phyloP scores from a whole-genome alignment of 2,888 invertebrate genomes.

The Punctoribates punctum region DNA sequence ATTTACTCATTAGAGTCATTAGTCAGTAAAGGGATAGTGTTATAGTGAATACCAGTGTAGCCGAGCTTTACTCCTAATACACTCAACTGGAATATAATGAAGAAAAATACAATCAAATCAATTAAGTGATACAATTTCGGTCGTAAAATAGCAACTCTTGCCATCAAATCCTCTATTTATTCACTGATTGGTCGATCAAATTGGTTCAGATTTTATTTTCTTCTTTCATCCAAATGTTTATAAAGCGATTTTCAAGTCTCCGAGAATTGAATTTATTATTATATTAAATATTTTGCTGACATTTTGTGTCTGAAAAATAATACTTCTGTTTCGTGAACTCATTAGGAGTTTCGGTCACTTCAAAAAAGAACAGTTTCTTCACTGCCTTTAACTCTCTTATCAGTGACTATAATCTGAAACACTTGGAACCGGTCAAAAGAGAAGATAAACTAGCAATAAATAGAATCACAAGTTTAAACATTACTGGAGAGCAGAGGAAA shows the following conservation, averaged over 20 bases:
- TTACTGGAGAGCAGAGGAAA: not conserved
- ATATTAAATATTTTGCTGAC: not conserved
- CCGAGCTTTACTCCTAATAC: too few species aligned
- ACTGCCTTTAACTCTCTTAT: not conserved
- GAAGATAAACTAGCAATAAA: not conserved
- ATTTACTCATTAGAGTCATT: slow-evolving; percentile 13
- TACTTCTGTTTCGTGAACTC: slow-evolving; percentile 3
- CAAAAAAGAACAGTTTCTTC: not conserved
- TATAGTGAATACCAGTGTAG: too few species aligned
- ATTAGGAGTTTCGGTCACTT: not conserved
- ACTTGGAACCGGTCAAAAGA: not conserved
- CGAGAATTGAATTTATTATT: too few species aligned
- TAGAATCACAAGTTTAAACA: not conserved
- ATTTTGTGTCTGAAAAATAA: not conserved
- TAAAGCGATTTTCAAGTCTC: too few species aligned
- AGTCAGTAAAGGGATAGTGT: not conserved
- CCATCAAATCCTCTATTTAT: too few species aligned
- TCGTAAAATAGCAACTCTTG: not conserved
- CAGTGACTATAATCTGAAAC: not conserved
- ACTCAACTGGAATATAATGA: not conserved
- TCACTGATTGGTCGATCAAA: too few species aligned
- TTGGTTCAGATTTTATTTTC: too few species aligned
- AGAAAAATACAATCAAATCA: not conserved
- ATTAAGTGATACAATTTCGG: too few species aligned
- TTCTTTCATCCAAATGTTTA: too few species aligned